phyloP scores from a whole-genome alignment of 2,113 vertebrate genomes.

The Chionomys nivalis region DNA sequence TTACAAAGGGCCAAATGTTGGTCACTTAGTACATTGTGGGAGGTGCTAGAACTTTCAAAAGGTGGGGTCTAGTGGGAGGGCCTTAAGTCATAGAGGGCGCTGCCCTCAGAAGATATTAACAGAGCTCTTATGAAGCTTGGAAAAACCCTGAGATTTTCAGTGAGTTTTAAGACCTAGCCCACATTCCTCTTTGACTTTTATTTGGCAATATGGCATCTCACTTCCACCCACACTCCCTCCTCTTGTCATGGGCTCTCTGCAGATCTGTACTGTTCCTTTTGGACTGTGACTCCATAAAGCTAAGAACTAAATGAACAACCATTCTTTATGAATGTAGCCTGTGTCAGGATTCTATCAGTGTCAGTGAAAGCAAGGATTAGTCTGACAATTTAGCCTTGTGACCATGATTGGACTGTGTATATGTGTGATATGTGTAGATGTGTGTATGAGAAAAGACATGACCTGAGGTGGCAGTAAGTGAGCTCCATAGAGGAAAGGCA shows the following conservation, averaged over 20 bases:
- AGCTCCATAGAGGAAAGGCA: neutral
- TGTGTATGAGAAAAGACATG: neutral
- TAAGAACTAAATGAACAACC: neutral
- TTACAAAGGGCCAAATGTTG: neutral
- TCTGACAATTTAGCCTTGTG: neutral
- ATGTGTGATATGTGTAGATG: neutral
- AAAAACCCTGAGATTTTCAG: neutral
- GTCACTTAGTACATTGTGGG: neutral
- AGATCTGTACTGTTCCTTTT: neutral
- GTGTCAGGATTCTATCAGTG: neutral
- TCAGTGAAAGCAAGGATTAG: neutral
- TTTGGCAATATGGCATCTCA: neutral
- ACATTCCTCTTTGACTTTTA: neutral
- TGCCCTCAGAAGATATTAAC: neutral
- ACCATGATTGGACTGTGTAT: neutral
- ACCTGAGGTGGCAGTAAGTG: neutral
- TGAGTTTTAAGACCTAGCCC: neutral
- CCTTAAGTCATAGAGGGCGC: neutral
- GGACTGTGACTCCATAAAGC: neutral
- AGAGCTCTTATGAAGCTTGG: neutral
- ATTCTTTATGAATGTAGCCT: neutral
- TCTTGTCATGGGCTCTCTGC: neutral
- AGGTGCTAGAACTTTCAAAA: neutral
- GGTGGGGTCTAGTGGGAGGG: neutral
- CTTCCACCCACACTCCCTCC: fast-evolving